Evolutionary conservation across 1,140 invertebrate genomes (phyloP), one percentile per base, ranked within the genome.

Genomic region (Colletes latitarsis): DNA sequence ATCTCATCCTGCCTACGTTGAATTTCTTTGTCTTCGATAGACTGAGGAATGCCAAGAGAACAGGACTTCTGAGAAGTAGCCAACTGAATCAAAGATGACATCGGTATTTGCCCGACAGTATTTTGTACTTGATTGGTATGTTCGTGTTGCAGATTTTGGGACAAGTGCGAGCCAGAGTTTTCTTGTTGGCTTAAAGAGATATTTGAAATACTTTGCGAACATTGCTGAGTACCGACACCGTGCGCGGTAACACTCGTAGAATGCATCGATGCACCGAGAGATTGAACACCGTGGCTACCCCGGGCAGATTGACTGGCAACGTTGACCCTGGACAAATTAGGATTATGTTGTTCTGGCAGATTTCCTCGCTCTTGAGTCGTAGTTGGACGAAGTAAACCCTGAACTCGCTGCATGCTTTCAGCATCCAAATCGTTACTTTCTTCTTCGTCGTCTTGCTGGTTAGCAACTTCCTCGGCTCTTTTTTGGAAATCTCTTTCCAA

Each of bases 401-500:
- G 94, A 52, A 94, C 92, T 41, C 93, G 90, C 68, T 94, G 93
- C 1, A 89, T 86, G 79, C 91, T 93, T 30, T 94, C 94, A 5
- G 93, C 89, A 8, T 93, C 92, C 12, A 93, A 49, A 58, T 93
- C 92, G 49, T 93, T 93, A 19, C 91, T 91, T 41, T 93, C 95
- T 55, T 96, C 96, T 78, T 97, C 97, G 30, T 97, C 96, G 64
- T 98, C 97, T 85, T 98, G 96, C 57, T 96, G 95, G 83, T 94
- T 95, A 21, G 96, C 95, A 55, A 94, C 94, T 91, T 97, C 96
- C 89, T 96, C 96, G 5, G 97, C 98, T 63, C 98, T 93, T 57
- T 97, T 95, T 86, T 98, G 97, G 90, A 98, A 98, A 90, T 98
- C 98, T 80, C 96, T 94, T 91, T 98, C 98, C 6, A 98, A 92